Evolutionary conservation across 2,797 vertebrate species (phyloP), one percentile per base, ranked within the genome.

Genomic region (Scolopax rusticola): DNA sequence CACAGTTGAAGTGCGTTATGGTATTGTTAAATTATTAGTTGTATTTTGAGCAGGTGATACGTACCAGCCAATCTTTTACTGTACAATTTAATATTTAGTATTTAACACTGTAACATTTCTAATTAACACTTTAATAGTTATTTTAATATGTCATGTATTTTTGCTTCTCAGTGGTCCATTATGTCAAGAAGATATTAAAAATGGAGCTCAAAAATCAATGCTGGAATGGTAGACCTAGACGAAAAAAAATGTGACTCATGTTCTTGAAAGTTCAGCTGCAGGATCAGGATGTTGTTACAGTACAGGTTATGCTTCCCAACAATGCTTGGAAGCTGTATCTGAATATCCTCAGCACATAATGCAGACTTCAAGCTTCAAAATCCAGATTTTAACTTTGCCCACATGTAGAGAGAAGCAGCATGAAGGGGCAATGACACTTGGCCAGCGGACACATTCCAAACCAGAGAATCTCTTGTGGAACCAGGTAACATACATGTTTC

Each of bases 401-500:
- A 28, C 25, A 32, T 77, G 16, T 54, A 53, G 21, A 61, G 18
- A 18, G 18, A 13, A 48, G 94, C 97, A 96, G 40, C 91, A 93
- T n/a, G 93, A 97, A 80, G 90, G 90, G 8, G 93, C 48, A 59
- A 73, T 3, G 7, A 95, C 97, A 38, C 75, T 94, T 30, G 84
- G 71, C 30, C 96, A 97, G 4, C 40, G 67, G 97, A 96, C 93
- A 45, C 56, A 63, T 54, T 97, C 90, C 43, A 94, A 88, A 95
- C 93, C 93, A 87, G 91, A 97, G 50, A 97, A 97, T 69, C 90
- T 91, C 32, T 80, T 95, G 9, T 97, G 95, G 97, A 97, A 97
- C 60, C 96, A 98, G 25, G 74, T 97, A 41, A 97, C 41, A 3
- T 96, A 80, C 48, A 67, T 92, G 89, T 95, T 94, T 91, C 87